Evolutionary conservation across 2,113 vertebrate species (phyloP).

Genomic region (Nothoprocta perdicaria): DNA sequence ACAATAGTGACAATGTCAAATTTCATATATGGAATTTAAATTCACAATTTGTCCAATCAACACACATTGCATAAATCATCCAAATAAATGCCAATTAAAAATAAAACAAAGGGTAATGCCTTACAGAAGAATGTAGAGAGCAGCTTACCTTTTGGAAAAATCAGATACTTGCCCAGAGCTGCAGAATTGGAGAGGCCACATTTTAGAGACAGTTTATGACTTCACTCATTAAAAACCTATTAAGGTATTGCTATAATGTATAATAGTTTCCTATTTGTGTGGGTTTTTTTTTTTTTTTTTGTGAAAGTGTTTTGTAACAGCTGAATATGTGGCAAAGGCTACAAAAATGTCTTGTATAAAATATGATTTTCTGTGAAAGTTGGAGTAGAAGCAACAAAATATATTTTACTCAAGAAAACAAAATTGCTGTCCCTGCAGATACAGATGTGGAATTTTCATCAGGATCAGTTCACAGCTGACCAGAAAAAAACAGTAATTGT

Average conservation of each 20-base stretch:
- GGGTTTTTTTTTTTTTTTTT: background rate
- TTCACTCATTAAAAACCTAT: background rate
- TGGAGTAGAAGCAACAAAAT: background rate
- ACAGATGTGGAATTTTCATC: background rate
- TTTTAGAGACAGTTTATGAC: background rate
- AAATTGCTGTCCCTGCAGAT: background rate
- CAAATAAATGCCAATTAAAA: background rate
- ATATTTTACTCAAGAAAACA: background rate
- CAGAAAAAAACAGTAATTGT: background rate
- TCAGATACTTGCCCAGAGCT: background rate
- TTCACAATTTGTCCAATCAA: background rate
- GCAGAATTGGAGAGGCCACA: background rate
- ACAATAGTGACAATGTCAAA: background rate
- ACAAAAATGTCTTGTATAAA: background rate
- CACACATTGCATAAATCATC: background rate
- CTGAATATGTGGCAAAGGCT: background rate
- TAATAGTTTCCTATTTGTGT: background rate
- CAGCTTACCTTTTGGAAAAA: conserved; percentile 11
- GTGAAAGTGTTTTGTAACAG: background rate
- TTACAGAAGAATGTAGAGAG: background rate
- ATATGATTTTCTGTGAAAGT: background rate
- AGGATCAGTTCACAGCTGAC: background rate
- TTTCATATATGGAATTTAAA: background rate
- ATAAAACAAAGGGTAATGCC: background rate
- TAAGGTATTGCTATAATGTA: background rate